Evolutionary conservation across 2,888 invertebrate species (phyloP), one percentile per base, ranked within the genome.

Genomic region (Scaptomyza flava): DNA sequence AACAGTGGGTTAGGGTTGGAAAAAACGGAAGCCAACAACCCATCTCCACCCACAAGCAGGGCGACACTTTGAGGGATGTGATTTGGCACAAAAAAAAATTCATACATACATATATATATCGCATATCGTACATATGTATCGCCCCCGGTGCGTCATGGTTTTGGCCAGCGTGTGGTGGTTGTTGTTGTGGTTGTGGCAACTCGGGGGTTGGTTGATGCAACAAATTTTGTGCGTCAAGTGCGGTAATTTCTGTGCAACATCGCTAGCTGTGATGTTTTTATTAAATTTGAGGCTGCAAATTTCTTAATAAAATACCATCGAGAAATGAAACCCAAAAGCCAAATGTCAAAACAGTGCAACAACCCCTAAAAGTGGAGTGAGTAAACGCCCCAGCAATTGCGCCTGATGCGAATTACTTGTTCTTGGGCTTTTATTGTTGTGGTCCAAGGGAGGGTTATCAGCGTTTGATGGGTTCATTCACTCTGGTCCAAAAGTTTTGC

Each of bases 241-340:
- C 57, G 81, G 74, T 77, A 81, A 87, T 84, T 87, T 68, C 72
- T 70, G 14, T 56, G 58, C 67, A 38, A 31, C 36, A 47, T 61
- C 20, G 64, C 42, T 53, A 58, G 56, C 63, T 79, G 75, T n/a
- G 36, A 87, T 74, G 71, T 72, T 88, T 88, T 86, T 86, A 88
- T 88, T 88, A 88, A 82, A 88, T 86, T 75, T 50, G 59, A 54
- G 53, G 30, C 67, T 68, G 77, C 87, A 76, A 85, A 79, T 85
- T 83, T 82, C 87, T 79, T 83, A 83, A 83, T 87, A 87, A 87
- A 87, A 88, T 85, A 65, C 63, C 86, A 76, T 68, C 63, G 33
- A 76, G 85, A 57, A 85, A 85, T 73, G 72, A 71, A 70, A 56
- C 14, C 41, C 41, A 38, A 14, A 38, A 17, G 9, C 11, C 30